Evolutionary conservation across 2,888 invertebrate species (phyloP).

Genomic region (Drosophila mimetica): DNA sequence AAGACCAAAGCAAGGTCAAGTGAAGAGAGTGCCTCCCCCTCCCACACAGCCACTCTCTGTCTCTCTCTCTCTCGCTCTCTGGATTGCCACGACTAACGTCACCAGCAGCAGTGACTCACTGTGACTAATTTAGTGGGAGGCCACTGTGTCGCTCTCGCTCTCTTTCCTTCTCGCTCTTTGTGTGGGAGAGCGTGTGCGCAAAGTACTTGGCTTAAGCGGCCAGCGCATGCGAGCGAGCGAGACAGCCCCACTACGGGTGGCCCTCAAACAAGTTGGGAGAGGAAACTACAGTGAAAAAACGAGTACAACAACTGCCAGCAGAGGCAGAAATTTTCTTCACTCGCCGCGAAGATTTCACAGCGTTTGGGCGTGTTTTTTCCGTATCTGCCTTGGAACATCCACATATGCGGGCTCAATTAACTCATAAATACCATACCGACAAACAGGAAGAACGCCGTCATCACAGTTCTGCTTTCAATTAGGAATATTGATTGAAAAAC

Average conservation of each 20-base stretch:
- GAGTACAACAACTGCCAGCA: constrained; percentile 16
- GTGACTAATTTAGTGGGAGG: constrained; percentile 34
- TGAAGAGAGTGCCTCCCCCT: constrained; percentile 26
- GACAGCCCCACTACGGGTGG: constrained; percentile 30
- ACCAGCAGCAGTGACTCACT: constrained; percentile 63
- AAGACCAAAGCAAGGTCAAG: constrained; percentile 73
- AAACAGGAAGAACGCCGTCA: constrained; percentile 24
- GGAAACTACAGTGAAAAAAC: constrained; percentile 7
- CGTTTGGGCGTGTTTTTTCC: constrained; percentile 79
- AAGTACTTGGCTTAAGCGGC: constrained; percentile 46
- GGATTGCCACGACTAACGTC: constrained; percentile 49
- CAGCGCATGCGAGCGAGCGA: constrained; percentile 29
- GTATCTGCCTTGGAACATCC: constrained; percentile 42
- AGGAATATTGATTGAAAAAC: constrained; percentile 38
- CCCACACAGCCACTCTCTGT: constrained; percentile 13
- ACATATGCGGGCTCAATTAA: constrained; percentile 52
- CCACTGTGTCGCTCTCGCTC: constrained; percentile 49
- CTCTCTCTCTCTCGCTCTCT: constrained; percentile 27
- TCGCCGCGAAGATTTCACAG: constrained; percentile 42
- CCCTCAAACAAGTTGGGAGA: constrained; percentile 29
- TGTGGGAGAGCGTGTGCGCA: constrained; percentile 67
- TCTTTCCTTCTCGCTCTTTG: constrained; percentile 7
- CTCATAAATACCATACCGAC: constrained; percentile 43
- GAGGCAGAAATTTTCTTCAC: constrained; percentile 29
- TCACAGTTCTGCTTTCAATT: constrained; percentile 21